Conservation (phyloP, 2,797 vertebrate genomes). For the Harpagifer antarcticus region DNA sequence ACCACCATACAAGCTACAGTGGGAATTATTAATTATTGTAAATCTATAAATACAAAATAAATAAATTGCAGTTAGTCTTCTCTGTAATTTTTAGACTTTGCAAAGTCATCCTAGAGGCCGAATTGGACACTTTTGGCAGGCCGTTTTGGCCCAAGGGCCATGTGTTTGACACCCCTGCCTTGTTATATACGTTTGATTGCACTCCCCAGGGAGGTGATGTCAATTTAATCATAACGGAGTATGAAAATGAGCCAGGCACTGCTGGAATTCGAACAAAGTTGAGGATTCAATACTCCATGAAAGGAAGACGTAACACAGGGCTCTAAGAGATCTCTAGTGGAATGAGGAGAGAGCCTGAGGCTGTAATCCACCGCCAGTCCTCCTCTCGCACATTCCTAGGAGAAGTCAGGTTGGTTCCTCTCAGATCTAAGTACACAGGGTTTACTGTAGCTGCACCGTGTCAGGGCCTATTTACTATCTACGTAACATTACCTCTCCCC, state of each 20-base stretch:
- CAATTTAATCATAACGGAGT: slow-evolving; percentile 19
- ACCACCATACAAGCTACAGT: too few species aligned
- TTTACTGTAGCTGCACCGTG: slow-evolving; percentile 36
- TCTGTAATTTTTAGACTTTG: too few species aligned
- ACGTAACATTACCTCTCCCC: slow-evolving; percentile 79
- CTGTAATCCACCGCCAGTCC: slow-evolving; percentile 48
- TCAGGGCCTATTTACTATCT: slow-evolving; percentile 54
- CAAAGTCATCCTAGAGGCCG: too few species aligned
- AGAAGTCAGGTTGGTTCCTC: slow-evolving; percentile 43
- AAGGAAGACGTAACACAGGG: slow-evolving; percentile 53
- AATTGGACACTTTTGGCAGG: too few species aligned
- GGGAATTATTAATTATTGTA: too few species aligned
- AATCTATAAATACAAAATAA: too few species aligned
- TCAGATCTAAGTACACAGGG: slow-evolving; percentile 47
- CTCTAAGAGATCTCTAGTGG: slow-evolving; percentile 51
- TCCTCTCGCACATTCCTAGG: slow-evolving; percentile 66
- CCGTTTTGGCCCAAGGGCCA: too few species aligned
- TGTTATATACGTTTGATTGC: slow-evolving; percentile 22
- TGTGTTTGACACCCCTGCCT: too few species aligned
- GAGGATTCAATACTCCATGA: slow-evolving; percentile 42
- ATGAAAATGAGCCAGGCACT: slow-evolving; percentile 46
- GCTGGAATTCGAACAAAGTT: slow-evolving; percentile 46
- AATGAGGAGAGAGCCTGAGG: slow-evolving; percentile 51
- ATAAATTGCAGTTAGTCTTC: too few species aligned
- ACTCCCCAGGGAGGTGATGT: neutral